Evolutionary conservation across 2,113 vertebrate genomes (phyloP).

Genomic region (Lophius piscatorius): DNA sequence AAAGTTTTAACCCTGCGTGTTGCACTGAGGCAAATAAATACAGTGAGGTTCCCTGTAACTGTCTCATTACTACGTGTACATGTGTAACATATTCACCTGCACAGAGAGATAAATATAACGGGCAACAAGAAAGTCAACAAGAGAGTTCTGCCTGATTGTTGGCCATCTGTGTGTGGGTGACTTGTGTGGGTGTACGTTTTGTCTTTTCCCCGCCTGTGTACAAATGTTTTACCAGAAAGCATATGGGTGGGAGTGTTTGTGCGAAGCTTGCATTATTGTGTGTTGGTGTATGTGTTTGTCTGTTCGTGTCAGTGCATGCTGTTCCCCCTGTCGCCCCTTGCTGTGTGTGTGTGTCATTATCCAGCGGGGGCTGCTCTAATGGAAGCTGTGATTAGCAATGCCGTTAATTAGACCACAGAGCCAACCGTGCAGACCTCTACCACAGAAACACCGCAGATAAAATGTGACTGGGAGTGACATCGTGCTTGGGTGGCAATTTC

Average conservation of each 20-base stretch:
- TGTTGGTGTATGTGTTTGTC: slow-evolving; percentile 67
- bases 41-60: neutral
- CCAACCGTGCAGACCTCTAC: slow-evolving; percentile 67
- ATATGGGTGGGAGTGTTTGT: slow-evolving; percentile 35
- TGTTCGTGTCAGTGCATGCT: slow-evolving; percentile 74
- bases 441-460: slow-evolving; percentile 63
- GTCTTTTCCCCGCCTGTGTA: slow-evolving; percentile 20
- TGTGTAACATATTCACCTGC: slow-evolving; percentile 10
- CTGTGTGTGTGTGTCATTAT: slow-evolving; percentile 78
- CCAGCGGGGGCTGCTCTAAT: slow-evolving; percentile 78
- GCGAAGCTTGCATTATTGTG: slow-evolving; percentile 50
- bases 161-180: neutral
- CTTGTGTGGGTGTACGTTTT: no score
- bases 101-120: neutral
- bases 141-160: slow-evolving; percentile 11
- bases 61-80: neutral
- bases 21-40: neutral
- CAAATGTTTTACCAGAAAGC: slow-evolving; percentile 26
- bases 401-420: slow-evolving; percentile 81
- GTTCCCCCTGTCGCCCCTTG: slow-evolving; percentile 73
- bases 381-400: slow-evolving; percentile 82
- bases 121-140: slow-evolving; percentile 10
- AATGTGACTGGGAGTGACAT: slow-evolving; percentile 30
- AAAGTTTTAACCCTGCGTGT: neutral
- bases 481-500: slow-evolving; percentile 16